Evolutionary conservation across 2,888 invertebrate species (phyloP), one percentile per base, ranked within the genome.

Genomic region (Eupsilia transversa): DNA sequence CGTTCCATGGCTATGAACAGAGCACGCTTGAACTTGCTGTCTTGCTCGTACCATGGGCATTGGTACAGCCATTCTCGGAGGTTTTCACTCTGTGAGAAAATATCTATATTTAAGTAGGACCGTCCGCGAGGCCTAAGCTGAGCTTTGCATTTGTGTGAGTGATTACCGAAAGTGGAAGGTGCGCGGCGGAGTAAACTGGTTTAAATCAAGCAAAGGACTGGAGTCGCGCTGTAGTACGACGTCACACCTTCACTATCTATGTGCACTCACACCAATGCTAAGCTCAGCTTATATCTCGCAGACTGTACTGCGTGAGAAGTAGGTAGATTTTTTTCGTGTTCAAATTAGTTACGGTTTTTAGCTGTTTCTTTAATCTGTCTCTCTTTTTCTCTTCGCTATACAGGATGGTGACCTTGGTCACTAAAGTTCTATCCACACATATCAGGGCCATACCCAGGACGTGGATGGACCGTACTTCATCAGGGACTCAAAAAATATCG

Each of bases 31-130:
- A 96, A 97, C 74, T 88, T 88, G 0, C 84, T 84, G 71, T 94
- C 90, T 87, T 97, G 97, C 12, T 96, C 94, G 65, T 96, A 93
- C 97, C 97, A 97, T 3, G 95, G 95, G 80, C 96, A 96, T 68
- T 94, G 93, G 85, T 97, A 97, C 82, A 97, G 88, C 63, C 94
- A 94, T 49, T 96, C 93, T 0, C 95, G 92, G 4, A 97, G 91
- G 2, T 94, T 90, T 84, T 95, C 93, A 81, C 97, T 97, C 94
- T 86, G 80, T 23, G 86, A 78, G 23, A 20, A n/a, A 23, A 30
- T 3, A 33, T 7, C 0, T 12, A n/a, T 41, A 9, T 6, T 4
- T n/a, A 67, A 33, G 6, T 23, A 46, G 46, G 17, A n/a, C n/a
- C n/a, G n/a, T n/a, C n/a, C n/a, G n/a, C n/a, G n/a, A n/a, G n/a